Evolutionary conservation across 2,888 invertebrate genomes (phyloP), one percentile per base, ranked within the genome.

Genomic region (Malacosoma neustria): DNA sequence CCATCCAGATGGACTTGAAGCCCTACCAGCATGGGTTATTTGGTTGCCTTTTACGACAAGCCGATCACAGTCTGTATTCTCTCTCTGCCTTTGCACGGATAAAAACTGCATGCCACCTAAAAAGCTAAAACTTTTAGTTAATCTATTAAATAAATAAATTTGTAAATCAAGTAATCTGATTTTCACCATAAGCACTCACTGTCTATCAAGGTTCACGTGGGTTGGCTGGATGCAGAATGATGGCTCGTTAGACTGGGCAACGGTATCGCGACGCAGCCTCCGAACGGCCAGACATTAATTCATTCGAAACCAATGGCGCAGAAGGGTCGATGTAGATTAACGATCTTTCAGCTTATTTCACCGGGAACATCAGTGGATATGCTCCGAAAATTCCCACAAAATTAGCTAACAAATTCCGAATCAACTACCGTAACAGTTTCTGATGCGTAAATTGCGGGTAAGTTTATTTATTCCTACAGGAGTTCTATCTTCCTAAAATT

Each of bases 311-410:
- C 67, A 62, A 67, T 70, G 68, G 64, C 51, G 57, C 42, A 61
- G 61, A 71, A 70, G 70, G 69, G 72, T 61, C 68, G 57, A 59
- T 36, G 50, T 55, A 60, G 68, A 70, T 70, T 66, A 71, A 71
- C 59, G 69, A 65, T 54, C 54, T 48, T 22, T 22, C 22, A 22
- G 22, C 22, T 22, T 22, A 22, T 22, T 22, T 22, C 22, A 6
- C 22, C 22, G 22, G 22, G 47, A 46, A 51, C 48, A 48, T 39
- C 33, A 39, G 34, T 51, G 37, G 39, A 51, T 43, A 51, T 51
- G 34, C 31, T 31, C 32, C 13, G 3, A 30, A 39, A 32, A 29
- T 14, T 34, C 12, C 29, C 6, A 12, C 12, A 7, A 22, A 9
- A 22, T 22, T 22, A 22, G 22, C 22, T 9, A 22, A 11, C 15